Conservation (phyloP, 2,797 vertebrate species). For the Anguilla anguilla region DNA sequence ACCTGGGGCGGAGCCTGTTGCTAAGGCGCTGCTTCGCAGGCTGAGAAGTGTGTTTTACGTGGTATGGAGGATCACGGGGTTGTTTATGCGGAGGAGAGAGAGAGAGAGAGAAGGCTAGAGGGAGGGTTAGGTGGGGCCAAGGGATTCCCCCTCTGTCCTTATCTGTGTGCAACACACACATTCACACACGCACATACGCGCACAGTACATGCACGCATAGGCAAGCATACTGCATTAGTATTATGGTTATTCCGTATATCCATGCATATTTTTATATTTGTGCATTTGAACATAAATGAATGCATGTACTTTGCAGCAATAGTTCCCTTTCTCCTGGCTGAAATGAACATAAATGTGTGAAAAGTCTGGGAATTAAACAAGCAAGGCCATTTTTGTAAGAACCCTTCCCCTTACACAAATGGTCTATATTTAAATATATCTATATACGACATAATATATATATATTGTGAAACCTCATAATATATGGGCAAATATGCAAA, state of each 20-base stretch:
- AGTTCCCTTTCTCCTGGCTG: background rate
- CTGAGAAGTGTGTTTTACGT: background rate
- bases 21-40: background rate
- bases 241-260: background rate
- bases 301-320: background rate
- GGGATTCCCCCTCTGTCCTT: constrained; percentile 50
- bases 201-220: background rate
- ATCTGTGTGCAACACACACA: constrained; percentile 58
- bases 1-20: background rate
- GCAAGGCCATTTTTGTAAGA: too few species aligned
- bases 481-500: too few species aligned
- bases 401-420: too few species aligned
- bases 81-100: background rate
- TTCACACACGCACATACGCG: constrained; percentile 33
- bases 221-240: background rate
- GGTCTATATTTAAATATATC: too few species aligned
- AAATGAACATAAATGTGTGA: background rate
- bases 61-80: background rate
- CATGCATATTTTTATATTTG: background rate
- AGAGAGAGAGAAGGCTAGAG: background rate
- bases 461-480: too few species aligned
- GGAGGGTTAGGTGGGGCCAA: constrained; percentile 36
- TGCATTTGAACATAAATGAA: background rate
- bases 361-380: background rate
- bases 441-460: too few species aligned